Conservation (phyloP, 1,140 invertebrate genomes). For the Drosophila bocqueti region DNA sequence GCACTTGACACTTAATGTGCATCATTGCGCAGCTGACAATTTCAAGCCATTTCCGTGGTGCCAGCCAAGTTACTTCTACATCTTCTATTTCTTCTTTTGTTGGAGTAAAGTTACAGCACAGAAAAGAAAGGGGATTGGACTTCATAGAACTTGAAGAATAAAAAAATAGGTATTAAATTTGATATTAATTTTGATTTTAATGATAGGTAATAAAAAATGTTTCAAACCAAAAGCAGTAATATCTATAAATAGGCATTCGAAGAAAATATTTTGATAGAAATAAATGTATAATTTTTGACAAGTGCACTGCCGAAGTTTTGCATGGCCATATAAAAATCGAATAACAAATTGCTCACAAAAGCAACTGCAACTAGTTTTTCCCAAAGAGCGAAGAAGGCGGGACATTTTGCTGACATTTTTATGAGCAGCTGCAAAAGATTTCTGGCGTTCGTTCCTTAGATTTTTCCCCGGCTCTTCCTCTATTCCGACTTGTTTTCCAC, state of each 20-base stretch:
- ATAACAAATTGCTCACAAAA: constrained; percentile 73
- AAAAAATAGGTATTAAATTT: background rate
- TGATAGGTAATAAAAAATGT: background rate
- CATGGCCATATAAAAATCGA: constrained; percentile 76
- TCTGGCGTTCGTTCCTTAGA: constrained; percentile 53
- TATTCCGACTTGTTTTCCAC: constrained; percentile 62
- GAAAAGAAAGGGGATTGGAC: background rate
- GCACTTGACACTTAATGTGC: constrained; percentile 82
- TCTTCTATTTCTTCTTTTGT: constrained; percentile 20
- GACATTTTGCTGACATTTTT: constrained; percentile 63
- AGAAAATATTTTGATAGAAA: background rate
- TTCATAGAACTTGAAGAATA: background rate
- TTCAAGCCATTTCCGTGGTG: constrained; percentile 80
- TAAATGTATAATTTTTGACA: background rate
- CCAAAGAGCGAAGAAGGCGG: background rate
- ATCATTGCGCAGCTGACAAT: constrained; percentile 82
- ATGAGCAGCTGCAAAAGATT: constrained; percentile 79
- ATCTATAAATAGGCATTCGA: background rate
- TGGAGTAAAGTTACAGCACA: constrained; percentile 17
- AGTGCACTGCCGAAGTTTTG: constrained; percentile 59
- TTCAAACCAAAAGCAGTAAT: background rate
- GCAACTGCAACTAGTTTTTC: constrained; percentile 48
- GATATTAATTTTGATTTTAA: background rate
- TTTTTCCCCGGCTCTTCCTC: constrained; percentile 19
- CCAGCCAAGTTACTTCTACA: constrained; percentile 56